Evolutionary conservation across 2,797 vertebrate genomes (phyloP).

Genomic region (Petrocephalus schoutedeni): DNA sequence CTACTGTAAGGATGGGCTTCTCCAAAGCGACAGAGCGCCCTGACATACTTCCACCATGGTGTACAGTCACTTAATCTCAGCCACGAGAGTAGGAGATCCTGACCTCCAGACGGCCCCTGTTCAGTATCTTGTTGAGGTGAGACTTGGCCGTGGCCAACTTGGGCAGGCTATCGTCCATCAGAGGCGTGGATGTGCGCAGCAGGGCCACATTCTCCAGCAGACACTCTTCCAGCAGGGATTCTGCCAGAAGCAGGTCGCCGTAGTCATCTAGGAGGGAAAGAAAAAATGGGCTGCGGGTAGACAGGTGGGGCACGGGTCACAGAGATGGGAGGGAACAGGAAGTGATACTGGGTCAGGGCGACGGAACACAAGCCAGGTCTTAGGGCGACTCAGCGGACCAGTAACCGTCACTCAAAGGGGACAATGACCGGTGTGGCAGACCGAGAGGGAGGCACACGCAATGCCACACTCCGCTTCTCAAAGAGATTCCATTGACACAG

Average conservation of each 20-base stretch:
- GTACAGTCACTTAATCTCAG: background rate
- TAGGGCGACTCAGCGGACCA: background rate
- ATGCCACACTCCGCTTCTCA: slow-evolving; percentile 11
- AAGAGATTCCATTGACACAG: background rate
- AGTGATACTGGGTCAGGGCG: background rate
- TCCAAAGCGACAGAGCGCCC: background rate
- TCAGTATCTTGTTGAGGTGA: slow-evolving; percentile 76
- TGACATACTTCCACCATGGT: background rate
- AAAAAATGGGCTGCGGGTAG: background rate
- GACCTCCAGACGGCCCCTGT: slow-evolving; percentile 77
- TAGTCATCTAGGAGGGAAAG: slow-evolving; percentile 74
- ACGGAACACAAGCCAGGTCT: background rate
- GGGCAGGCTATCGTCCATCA: slow-evolving; percentile 73
- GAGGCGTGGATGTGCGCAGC: slow-evolving; percentile 68
- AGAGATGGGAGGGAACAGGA: background rate
- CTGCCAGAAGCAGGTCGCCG: slow-evolving; percentile 75
- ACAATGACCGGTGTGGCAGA: background rate
- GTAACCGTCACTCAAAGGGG: background rate
- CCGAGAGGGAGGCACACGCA: background rate
- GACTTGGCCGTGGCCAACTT: slow-evolving; percentile 75
- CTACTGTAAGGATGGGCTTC: background rate
- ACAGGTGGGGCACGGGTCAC: background rate
- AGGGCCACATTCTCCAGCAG: slow-evolving; percentile 76
- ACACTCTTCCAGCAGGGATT: slow-evolving; percentile 81
- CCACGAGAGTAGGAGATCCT: slow-evolving; percentile 45